Percentiles rank a stretch among this genome's conserved stretches.
Conservation (phyloP, 1,140 invertebrate species). For the Eumeta japonica region DNA sequence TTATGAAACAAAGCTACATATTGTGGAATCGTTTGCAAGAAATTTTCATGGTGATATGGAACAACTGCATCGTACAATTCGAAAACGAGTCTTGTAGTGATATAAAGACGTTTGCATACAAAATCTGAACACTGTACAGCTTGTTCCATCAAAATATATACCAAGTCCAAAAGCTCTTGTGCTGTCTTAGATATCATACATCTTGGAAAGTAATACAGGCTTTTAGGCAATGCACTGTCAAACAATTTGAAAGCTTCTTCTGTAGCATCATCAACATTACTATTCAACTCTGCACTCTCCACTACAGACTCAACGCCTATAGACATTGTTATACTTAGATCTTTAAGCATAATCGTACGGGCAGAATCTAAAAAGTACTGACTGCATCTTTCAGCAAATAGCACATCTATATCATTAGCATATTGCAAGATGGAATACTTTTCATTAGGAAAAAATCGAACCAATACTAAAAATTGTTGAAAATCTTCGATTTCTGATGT, state of each 20-base stretch:
- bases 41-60: conserved; percentile 75
- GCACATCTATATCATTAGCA: conserved; percentile 71
- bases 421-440: conserved; percentile 65
- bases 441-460: conserved; percentile 58
- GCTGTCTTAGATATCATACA: conserved; percentile 53
- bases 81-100: conserved; percentile 71
- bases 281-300: conserved; percentile 8
- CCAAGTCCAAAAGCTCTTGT: conserved; percentile 68
- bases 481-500: conserved; percentile 67
- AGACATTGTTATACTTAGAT: conserved; percentile 75
- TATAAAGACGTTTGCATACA: conserved; percentile 68
- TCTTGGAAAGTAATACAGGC: conserved; percentile 49
- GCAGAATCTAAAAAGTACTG: conserved; percentile 71
- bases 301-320: conserved; percentile 53
- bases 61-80: conserved; percentile 77
- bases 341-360: conserved; percentile 73
- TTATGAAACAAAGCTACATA: conserved; percentile 89
- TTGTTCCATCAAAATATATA: conserved; percentile 72
- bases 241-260: conserved; percentile 34
- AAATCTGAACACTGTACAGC: conserved; percentile 62
- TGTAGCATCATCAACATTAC: conserved; percentile 15
- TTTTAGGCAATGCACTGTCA: conserved; percentile 40
- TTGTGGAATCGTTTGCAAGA: conserved; percentile 79
- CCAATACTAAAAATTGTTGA: conserved; percentile 62
- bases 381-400: conserved; percentile 79